A percentile compares a stretch with the other conserved stretches of the same genome.
phyloP scores from a whole-genome alignment of 2,888 invertebrate species.

The Drosophila bunnanda region DNA sequence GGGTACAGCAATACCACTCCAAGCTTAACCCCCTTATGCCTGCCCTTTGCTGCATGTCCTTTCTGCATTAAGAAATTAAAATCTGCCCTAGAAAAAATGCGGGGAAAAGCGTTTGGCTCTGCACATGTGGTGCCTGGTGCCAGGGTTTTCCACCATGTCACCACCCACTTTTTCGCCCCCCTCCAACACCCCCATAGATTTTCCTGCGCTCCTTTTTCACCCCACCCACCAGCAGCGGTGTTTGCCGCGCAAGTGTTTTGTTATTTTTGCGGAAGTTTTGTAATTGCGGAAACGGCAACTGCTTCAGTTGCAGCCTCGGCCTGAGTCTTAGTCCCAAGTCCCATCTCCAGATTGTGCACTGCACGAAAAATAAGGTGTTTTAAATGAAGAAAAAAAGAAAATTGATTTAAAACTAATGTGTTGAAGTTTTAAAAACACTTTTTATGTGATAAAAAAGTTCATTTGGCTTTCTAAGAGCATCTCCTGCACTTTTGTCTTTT shows the following conservation, averaged over 20 bases:
- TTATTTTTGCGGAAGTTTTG: constrained; percentile 79
- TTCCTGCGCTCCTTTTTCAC: neutral
- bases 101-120: constrained; percentile 22
- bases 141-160: neutral
- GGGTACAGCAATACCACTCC: neutral
- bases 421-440: neutral
- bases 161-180: neutral
- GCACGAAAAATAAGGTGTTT: neutral
- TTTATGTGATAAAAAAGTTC: neutral
- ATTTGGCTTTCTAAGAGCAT: neutral
- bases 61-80: constrained; percentile 79
- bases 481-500: too few species aligned
- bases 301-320: constrained; percentile 53
- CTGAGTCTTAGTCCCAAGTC: constrained; percentile 34
- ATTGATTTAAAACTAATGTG: too few species aligned
- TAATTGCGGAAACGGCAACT: constrained; percentile 77
- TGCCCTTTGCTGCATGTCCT: constrained; percentile 55
- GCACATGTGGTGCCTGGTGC: constrained; percentile 63
- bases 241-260: constrained; percentile 66
- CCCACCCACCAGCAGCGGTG: neutral
- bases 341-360: constrained; percentile 18
- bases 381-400: neutral
- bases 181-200: neutral
- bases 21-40: constrained; percentile 11
- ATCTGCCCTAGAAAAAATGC: constrained; percentile 74